Base-by-base conservation (phyloP, 2,888 invertebrate species). In the Epiblema foenella region DNA sequence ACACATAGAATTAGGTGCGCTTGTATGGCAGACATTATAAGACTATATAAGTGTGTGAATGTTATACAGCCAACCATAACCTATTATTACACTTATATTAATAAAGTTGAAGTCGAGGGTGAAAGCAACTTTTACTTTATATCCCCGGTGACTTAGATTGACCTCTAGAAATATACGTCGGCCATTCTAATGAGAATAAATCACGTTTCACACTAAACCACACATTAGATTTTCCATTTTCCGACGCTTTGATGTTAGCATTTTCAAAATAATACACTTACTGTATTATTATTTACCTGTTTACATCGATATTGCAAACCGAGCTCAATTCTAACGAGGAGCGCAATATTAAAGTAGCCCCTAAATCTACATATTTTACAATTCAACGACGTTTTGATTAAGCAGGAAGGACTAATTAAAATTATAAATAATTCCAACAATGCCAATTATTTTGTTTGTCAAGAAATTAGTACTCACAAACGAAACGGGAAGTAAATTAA, bases 241-340 rank as follows among this genome's bases (percentile, higher is more conserved):
- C 66, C 49, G 37, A 24, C 11, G 46, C 49, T 71, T 66, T 20
- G 18, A 29, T 71, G 62, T 57, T 67, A 66, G 62, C 39, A 42
- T 24, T 71, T 62, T 57, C 39, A 60, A 51, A 71, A 69, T 51
- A 71, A 62, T 56, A 56, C 24, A 62, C 17, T 8, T 57, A 24
- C 56, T 57, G 67, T 62, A 62, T 71, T 62, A 62, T 51, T 62
- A 71, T 71, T 71, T 67, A 71, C n/a, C n/a, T n/a, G n/a, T n/a
- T 71, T 67, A 24, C 49, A 37, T 24, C 52, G 60, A 65, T 65
- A 33, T 66, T 60, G 42, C 62, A 54, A 60, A 59, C 64, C 57
- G 63, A 29, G 20, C 37, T 59, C 59, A 69, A 65, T 52, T 52
- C 52, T 52, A 24, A 39, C 18, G 24, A 58, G 24, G 20, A 54